A percentile compares a stretch with the other conserved stretches of the same genome.
Evolutionary conservation across 2,888 invertebrate genomes (phyloP).

Genomic region (Entomobrya proxima): DNA sequence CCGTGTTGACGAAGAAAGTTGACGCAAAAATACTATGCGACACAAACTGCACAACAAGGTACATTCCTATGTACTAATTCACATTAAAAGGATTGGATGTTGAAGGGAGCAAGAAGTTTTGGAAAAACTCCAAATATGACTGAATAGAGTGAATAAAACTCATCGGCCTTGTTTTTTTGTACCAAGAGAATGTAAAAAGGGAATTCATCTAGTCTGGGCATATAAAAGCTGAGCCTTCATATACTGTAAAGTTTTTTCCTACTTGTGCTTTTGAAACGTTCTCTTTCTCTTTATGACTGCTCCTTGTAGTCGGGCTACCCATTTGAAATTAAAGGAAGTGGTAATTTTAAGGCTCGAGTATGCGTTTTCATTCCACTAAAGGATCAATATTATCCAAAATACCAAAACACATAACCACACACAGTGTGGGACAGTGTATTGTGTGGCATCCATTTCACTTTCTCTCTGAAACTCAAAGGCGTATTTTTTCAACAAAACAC

Average conservation of each 20-base stretch:
- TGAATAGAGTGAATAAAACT: constrained; percentile 65
- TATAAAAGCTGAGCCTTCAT: constrained; percentile 46
- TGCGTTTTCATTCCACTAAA: neutral
- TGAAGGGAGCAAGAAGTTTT: constrained; percentile 59
- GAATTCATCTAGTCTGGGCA: neutral
- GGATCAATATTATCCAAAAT: neutral
- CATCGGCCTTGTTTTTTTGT: constrained; percentile 61
- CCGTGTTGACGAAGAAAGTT: neutral
- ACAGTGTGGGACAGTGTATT: neutral
- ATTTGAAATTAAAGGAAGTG: constrained; percentile 58
- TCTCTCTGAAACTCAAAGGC: constrained; percentile 1
- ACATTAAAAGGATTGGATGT: constrained; percentile 33
- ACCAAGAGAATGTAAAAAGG: constrained; percentile 8
- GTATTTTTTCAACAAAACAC: neutral
- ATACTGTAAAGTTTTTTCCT: constrained; percentile 42
- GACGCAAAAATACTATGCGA: neutral
- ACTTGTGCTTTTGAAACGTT: constrained; percentile 11
- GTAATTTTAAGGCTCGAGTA: constrained; percentile 49
- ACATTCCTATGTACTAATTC: constrained; percentile 19
- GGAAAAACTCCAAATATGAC: constrained; percentile 62
- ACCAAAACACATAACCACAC: neutral
- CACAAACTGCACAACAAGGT: constrained; percentile 24
- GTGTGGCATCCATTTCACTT: neutral
- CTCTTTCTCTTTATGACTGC: constrained; percentile 23
- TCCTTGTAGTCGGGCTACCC: constrained; percentile 26